Evolutionary conservation across 1,140 invertebrate genomes (phyloP).

Genomic region (Eueides isabella): DNA sequence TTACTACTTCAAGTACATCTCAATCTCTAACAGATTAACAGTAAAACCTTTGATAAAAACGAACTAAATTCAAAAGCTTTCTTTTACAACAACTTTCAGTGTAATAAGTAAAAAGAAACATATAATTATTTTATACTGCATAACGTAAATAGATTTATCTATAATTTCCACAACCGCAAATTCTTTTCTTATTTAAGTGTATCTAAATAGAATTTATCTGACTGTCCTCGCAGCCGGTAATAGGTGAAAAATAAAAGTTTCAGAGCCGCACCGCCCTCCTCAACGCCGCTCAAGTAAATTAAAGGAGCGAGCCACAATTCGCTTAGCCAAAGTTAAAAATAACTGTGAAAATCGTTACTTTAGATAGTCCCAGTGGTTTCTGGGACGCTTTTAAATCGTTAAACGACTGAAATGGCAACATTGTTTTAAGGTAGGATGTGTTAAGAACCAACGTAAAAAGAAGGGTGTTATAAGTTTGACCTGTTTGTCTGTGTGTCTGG

Average conservation of each 20-base stretch:
- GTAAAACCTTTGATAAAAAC: too few species aligned
- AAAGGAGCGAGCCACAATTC: conserved; percentile 19
- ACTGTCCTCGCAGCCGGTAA: neutral
- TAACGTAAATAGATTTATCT: neutral
- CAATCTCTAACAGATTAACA: too few species aligned
- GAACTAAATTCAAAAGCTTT: too few species aligned
- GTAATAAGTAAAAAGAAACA: too few species aligned
- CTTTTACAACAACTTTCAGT: too few species aligned
- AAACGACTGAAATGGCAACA: neutral
- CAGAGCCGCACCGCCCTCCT: neutral
- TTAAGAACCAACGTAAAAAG: too few species aligned
- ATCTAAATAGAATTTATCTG: neutral
- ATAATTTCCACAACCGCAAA: neutral
- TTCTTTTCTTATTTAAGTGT: neutral
- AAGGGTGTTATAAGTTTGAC: too few species aligned
- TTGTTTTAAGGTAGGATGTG: neutral
- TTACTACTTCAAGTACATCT: too few species aligned
- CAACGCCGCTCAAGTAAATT: conserved; percentile 10
- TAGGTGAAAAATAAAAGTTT: neutral
- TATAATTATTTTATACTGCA: too few species aligned
- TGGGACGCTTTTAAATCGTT: neutral
- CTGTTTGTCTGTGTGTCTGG: too few species aligned
- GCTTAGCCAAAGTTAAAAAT: conserved; percentile 46
- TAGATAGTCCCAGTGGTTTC: conserved; percentile 12
- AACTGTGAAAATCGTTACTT: conserved; percentile 56